Conservation (phyloP, 2,113 vertebrate species). For the Micromys minutus region DNA sequence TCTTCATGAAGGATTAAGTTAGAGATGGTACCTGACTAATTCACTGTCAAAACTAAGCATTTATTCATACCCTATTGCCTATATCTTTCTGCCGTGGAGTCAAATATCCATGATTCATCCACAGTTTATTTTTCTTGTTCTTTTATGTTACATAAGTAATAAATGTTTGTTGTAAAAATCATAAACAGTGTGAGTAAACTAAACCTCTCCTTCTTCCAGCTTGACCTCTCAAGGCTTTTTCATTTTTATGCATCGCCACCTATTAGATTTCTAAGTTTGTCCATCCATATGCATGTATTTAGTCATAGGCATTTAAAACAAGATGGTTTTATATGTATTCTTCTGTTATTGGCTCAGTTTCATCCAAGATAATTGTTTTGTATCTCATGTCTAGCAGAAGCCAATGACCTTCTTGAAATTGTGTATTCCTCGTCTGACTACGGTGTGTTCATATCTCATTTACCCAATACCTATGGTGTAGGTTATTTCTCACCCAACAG, state of each 20-base stretch:
- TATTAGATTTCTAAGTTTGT: conserved; percentile 24
- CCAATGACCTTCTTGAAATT: neutral
- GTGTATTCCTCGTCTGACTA: neutral
- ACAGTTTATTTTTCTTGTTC: conserved; percentile 41
- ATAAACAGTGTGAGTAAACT: neutral
- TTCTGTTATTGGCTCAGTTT: neutral
- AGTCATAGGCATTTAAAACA: neutral
- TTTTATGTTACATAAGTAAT: conserved; percentile 45
- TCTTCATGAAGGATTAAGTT: conserved; percentile 5
- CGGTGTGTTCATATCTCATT: neutral
- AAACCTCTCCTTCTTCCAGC: neutral
- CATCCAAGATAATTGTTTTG: neutral
- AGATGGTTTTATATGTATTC: neutral
- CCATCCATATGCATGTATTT: neutral
- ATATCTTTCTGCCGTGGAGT: neutral
- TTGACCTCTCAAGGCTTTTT: conserved; percentile 6
- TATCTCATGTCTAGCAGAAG: neutral
- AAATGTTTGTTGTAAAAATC: conserved; percentile 11
- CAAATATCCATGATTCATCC: conserved; percentile 56
- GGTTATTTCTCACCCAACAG: neutral
- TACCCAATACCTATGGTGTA: neutral
- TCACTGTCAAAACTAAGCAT: conserved; percentile 59
- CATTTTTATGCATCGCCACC: neutral
- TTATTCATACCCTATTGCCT: conserved; percentile 21
- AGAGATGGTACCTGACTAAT: conserved; percentile 51